Base-by-base conservation (phyloP, 2,888 invertebrate genomes). In the Patella caerulea region DNA sequence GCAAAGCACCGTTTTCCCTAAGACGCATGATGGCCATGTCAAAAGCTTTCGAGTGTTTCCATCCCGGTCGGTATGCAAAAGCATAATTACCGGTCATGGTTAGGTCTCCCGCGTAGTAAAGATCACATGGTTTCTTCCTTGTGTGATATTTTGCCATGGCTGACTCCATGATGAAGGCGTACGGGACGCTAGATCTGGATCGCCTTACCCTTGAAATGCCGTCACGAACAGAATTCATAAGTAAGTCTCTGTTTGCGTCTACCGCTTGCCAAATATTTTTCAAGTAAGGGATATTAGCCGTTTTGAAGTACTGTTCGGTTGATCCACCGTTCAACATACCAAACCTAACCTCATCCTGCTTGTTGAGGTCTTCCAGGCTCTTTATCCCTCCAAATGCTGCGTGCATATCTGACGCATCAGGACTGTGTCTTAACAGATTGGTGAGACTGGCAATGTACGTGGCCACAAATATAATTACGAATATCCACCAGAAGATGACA, bases 121-220 rank as follows among this genome's bases (percentile, higher is more conserved):
- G 81, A 70, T 88, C 84, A 78, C 90, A 90, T 0, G 88, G 86
- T 15, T 75, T 71, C 70, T 83, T 83, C 55, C 83, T 82, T 0
- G 83, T 76, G 29, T 79, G 77, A 79, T 84, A 87, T 72, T 84
- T 86, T 0, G 88, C 88, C 81, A 86, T 86, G n/a, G 83, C 75
- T 0, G 87, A 86, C 76, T 90, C 89, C 73, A 87, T 83, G 74
- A 90, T 84, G 29, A 88, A 81, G 45, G 86, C 89, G 69, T 83
- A 87, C 1, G 82, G 82, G 12, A 59, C 73, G 9, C 79, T 71
- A 14, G 77, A 78, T 2, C 75, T 59, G 12, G 83, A 81, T 2
- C 78, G 74, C 7, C 84, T 77, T 3, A 89, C 81, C 45, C 76
- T 77, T 15, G 80, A 29, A 11, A 88, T 78, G 11, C 86, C 86